Evolutionary conservation across 2,888 invertebrate species (phyloP), one percentile per base, ranked within the genome.

Genomic region (Trichogramma evanescens): DNA sequence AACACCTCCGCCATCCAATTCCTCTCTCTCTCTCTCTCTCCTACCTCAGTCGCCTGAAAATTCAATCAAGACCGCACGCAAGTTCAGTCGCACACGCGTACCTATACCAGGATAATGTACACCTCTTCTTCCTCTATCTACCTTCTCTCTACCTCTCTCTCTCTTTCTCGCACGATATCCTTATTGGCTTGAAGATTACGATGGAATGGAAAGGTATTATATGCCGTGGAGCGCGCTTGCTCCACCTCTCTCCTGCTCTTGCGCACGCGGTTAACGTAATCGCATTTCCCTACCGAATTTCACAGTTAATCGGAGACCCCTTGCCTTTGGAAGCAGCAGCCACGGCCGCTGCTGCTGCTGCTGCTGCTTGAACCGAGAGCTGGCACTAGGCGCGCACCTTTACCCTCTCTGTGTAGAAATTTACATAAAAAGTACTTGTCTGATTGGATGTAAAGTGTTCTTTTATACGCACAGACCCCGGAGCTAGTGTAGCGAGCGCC

Each of bases 351-450:
- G 52, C 62, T 44, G 56, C 58, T 43, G 49, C 48, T 60, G 54
- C 54, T 46, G 41, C 48, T 41, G 48, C 50, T 10, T 39, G 39
- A 38, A 53, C 44, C 58, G 6, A 56, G 54, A 41, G 13, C 39
- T 53, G 43, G 50, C 57, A 26, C 54, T 41, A 50, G 61, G 52
- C 63, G 59, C 62, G 65, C 63, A 65, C 62, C 65, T 62, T 63
- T 61, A 26, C 26, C 26, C 26, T 26, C 26, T 26, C 26, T 26
- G 3, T 26, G 58, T 64, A 54, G 57, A 68, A 71, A 73, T 74
- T 74, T 73, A 69, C 73, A 73, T 74, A 70, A 71, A 68, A 70
- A 69, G 66, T 58, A 63, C 57, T 43, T 50, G 63, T 42, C 57
- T 56, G 61, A 63, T 59, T 56, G 66, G 68, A 66, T 70, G 68